Conservation (phyloP, 2,888 invertebrate species). For the Drosophila kanekoi region DNA sequence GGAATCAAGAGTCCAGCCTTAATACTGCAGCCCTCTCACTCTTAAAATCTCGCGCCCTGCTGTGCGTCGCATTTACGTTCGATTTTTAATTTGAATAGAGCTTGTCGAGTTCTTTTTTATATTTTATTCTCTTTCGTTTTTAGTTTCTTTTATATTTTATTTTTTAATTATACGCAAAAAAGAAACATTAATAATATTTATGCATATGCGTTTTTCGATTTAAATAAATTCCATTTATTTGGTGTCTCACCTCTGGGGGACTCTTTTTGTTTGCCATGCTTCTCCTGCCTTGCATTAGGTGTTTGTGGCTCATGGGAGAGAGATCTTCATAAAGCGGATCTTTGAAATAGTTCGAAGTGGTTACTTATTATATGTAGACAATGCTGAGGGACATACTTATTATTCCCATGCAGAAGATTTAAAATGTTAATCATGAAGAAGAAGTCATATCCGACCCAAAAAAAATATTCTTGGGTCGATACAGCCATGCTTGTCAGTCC, state of each 20-base stretch:
- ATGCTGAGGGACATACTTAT: too few species aligned
- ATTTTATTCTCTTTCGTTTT: conserved; percentile 12
- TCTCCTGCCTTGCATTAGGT: conserved; percentile 11
- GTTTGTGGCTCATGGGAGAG: not conserved
- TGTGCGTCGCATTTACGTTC: conserved; percentile 81
- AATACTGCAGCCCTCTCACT: conserved; percentile 33
- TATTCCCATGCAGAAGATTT: too few species aligned
- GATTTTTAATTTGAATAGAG: conserved; percentile 82
- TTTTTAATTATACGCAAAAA: conserved; percentile 74
- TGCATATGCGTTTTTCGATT: conserved; percentile 74
- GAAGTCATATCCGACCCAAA: too few species aligned
- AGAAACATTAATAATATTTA: conserved; percentile 79
- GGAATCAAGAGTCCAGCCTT: conserved; percentile 40
- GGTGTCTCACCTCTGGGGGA: conserved; percentile 29
- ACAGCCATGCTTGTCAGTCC: too few species aligned
- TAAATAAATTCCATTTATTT: conserved; percentile 68
- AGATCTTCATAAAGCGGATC: conserved; percentile 17
- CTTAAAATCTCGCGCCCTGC: conserved; percentile 68
- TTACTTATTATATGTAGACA: too few species aligned
- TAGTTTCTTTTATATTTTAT: conserved; percentile 23
- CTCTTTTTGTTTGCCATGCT: conserved; percentile 15
- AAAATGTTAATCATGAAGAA: too few species aligned
- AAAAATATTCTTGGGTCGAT: too few species aligned
- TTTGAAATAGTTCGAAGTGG: not conserved
- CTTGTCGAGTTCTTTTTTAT: conserved; percentile 36